Evolutionary conservation across 2,113 vertebrate species (phyloP), one percentile per base, ranked within the genome.

Genomic region (Orcinus orca): DNA sequence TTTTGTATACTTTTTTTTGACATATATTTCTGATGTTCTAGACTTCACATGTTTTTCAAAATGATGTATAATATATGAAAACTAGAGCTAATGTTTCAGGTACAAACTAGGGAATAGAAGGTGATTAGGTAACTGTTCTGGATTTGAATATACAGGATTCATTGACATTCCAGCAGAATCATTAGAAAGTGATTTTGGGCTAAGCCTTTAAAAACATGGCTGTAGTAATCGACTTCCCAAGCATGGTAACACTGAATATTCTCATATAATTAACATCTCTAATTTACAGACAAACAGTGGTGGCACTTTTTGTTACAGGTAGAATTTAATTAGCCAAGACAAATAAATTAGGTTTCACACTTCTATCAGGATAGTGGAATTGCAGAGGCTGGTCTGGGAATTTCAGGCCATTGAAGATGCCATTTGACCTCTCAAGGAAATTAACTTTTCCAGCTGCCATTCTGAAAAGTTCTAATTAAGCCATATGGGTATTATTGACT

Each of bases 311-410:
- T 96, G 63, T 92, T 95, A 88, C 76, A 96, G 92, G 95, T 96
- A 96, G 79, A 95, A 81, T 95, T 96, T 97, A 97, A 97, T 97
- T 97, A 97, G 88, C 80, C 80, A 96, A 93, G 92, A 92, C 60
- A 97, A 96, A 94, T 93, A 96, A 96, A 95, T 97, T 96, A 95
- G 62, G 15, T 93, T 96, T 96, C 67, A 50, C 33, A 93, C 71
- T 96, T 96, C 36, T 62, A 23, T 95, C 63, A 73, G 65, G 67
- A 82, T 25, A 92, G 55, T 44, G 17, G 70, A 76, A 81, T 76
- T 97, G 20, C 55, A 86, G 63, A 88, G 36, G 15, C 68, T 93
- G 80, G 74, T 33, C 31, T 88, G 38, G 47, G 93, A 88, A 95
- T 68, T 92, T 92, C 60, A 90, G 76, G 44, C 8, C 70, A 81